Evolutionary conservation across 2,888 invertebrate species (phyloP).

Genomic region (Drosophila kuntzei): DNA sequence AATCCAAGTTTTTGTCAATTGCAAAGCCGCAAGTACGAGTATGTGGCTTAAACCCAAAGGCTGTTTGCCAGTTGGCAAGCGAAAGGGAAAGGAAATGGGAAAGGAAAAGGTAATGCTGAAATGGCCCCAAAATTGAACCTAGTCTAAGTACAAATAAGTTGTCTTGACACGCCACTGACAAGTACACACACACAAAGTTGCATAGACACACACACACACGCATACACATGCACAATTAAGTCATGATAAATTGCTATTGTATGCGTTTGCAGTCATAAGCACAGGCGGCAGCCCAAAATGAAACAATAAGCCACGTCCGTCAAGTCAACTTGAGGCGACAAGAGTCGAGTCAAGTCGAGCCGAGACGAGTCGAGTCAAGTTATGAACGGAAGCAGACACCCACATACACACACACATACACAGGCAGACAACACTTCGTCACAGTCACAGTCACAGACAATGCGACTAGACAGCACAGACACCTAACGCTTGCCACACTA

Average conservation of each 20-base stretch:
- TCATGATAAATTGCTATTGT: slow-evolving; percentile 80
- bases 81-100: slow-evolving; percentile 48
- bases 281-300: slow-evolving; percentile 71
- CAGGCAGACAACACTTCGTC: slow-evolving; percentile 68
- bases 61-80: slow-evolving; percentile 1
- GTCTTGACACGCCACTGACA: slow-evolving; percentile 73
- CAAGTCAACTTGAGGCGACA: slow-evolving; percentile 78
- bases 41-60: slow-evolving; percentile 15
- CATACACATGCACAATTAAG: slow-evolving; percentile 72
- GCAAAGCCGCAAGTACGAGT: slow-evolving; percentile 26
- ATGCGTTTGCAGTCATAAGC: slow-evolving; percentile 72
- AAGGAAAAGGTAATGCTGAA: slow-evolving; percentile 48
- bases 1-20: slow-evolving; percentile 66
- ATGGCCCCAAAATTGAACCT: slow-evolving; percentile 42
- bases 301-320: slow-evolving; percentile 82
- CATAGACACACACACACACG: slow-evolving; percentile 16
- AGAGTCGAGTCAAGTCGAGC: slow-evolving; percentile 64
- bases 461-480: slow-evolving; percentile 70
- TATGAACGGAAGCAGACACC: slow-evolving; percentile 64
- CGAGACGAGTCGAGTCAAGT: slow-evolving; percentile 41
- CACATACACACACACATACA: slow-evolving; percentile 19
- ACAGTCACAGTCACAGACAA: slow-evolving; percentile 64
- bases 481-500: slow-evolving; percentile 35
- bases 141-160: slow-evolving; percentile 63
- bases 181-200: slow-evolving; percentile 45